Percentiles rank a stretch among this genome's conserved stretches.
Conservation (phyloP, 2,888 invertebrate species). For the Cephus pulcher region DNA sequence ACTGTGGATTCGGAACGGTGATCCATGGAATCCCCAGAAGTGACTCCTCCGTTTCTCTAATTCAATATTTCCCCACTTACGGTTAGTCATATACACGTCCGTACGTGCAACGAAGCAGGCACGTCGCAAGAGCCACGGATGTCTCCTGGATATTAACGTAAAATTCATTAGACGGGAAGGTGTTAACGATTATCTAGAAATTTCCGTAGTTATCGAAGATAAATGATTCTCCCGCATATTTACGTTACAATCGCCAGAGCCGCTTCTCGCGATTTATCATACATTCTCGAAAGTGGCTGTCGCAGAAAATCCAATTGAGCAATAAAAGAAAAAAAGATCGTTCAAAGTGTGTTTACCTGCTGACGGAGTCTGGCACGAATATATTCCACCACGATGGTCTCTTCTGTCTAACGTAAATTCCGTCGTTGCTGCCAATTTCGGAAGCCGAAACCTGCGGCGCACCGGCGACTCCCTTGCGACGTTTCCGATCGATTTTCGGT, state of each 20-base stretch:
- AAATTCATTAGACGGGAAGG: neutral
- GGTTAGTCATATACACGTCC: neutral
- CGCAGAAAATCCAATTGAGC: neutral
- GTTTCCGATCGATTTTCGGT: constrained; percentile 60
- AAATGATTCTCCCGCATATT: neutral
- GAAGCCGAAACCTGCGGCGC: constrained; percentile 67
- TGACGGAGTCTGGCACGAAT: constrained; percentile 77
- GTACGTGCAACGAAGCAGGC: neutral
- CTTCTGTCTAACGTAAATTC: constrained; percentile 73
- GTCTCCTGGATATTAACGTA: too few relatives aligned
- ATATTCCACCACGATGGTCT: constrained; percentile 92
- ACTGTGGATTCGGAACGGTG: neutral
- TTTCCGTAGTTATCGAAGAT: neutral
- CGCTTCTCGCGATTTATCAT: neutral
- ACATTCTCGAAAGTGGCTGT: neutral
- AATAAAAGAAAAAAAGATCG: neutral
- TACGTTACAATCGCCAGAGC: neutral
- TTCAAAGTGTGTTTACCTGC: constrained; percentile 45
- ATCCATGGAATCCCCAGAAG: neutral
- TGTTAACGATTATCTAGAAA: neutral
- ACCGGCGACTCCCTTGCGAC: constrained; percentile 69
- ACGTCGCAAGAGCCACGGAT: neutral
- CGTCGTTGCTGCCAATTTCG: constrained; percentile 65
- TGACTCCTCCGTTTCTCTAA: neutral
- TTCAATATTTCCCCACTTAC: neutral